phyloP scores from a whole-genome alignment of 2,113 vertebrate genomes.

The Strix uralensis region DNA sequence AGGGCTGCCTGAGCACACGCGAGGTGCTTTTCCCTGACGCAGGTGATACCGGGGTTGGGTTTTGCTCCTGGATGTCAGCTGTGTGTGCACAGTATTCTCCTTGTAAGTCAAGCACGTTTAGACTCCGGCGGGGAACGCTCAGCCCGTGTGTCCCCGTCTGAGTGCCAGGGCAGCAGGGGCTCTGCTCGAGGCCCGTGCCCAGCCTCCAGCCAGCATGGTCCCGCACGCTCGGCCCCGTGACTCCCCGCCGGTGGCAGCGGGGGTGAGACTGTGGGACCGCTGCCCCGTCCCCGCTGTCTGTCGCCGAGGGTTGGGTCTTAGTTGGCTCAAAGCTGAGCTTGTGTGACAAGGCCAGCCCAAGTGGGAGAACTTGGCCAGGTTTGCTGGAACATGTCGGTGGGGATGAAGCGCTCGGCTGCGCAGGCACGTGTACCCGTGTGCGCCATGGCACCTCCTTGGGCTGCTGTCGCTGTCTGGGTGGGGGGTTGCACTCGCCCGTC shows the following conservation, averaged over 20 bases:
- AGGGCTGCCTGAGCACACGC: background rate
- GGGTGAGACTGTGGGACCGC: accelerated
- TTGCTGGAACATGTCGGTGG: no score
- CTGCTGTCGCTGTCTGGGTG: background rate
- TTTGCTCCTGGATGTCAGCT: background rate
- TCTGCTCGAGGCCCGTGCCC: background rate
- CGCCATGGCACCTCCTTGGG: background rate
- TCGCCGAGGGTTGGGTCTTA: accelerated
- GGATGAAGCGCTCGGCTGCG: no score
- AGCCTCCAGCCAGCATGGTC: background rate
- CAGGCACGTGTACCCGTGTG: accelerated
- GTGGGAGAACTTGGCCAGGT: background rate
- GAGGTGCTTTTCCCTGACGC: background rate
- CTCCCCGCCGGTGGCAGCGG: accelerated
- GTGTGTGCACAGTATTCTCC: background rate
- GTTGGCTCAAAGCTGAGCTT: background rate
- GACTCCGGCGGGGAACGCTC: background rate
- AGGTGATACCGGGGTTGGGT: background rate
- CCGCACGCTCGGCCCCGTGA: accelerated
- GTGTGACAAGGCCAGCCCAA: background rate
- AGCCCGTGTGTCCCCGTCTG: accelerated
- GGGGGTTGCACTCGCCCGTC: background rate
- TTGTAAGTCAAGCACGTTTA: accelerated
- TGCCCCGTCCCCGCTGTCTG: accelerated
- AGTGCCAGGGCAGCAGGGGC: accelerated